A percentile compares a stretch with the other conserved stretches of the same genome.
Conservation (phyloP, 2,888 invertebrate species). For the Chironomus riparius region DNA sequence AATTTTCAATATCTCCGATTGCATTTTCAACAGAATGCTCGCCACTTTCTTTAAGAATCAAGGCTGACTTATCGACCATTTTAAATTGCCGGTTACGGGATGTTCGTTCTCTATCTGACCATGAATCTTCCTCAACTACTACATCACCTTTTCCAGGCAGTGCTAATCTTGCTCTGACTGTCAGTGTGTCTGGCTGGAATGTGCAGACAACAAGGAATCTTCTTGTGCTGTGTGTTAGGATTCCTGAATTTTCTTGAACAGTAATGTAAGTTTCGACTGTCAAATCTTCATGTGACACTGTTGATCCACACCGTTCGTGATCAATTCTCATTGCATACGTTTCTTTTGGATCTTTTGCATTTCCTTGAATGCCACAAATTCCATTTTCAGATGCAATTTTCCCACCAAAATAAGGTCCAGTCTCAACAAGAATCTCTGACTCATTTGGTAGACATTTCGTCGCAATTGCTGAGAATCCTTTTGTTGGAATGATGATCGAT, state of each 20-base stretch:
- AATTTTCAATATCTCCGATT: conserved; percentile 6
- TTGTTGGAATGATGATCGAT: conserved; percentile 66
- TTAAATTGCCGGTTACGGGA: conserved; percentile 39
- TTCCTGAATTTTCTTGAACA: conserved; percentile 73
- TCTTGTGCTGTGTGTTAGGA: conserved; percentile 70
- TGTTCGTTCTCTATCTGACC: conserved; percentile 37
- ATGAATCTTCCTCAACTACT: conserved; percentile 30
- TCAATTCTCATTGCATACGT: conserved; percentile 65
- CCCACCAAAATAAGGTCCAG: conserved; percentile 72
- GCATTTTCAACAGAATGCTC: conserved; percentile 22
- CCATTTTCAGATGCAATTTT: conserved; percentile 56
- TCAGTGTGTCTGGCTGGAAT: conserved; percentile 72
- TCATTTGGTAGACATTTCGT: conserved; percentile 71
- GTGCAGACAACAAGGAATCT: conserved; percentile 73
- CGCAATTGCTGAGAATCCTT: conserved; percentile 75
- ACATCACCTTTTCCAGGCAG: conserved; percentile 52
- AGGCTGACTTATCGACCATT: conserved; percentile 39
- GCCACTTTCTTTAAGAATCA: conserved; percentile 36
- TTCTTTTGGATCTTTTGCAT: conserved; percentile 61
- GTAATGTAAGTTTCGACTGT: conserved; percentile 74
- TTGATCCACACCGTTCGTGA: conserved; percentile 64
- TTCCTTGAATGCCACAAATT: conserved; percentile 64
- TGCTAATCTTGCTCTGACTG: conserved; percentile 68
- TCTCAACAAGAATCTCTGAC: conserved; percentile 73
- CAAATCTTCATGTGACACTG: conserved; percentile 58